These are phyloP conservation scores for Drosophila kanapiae DNA, from an alignment of 1,140 invertebrate genomes.

Conservation along the genomic window DNA sequence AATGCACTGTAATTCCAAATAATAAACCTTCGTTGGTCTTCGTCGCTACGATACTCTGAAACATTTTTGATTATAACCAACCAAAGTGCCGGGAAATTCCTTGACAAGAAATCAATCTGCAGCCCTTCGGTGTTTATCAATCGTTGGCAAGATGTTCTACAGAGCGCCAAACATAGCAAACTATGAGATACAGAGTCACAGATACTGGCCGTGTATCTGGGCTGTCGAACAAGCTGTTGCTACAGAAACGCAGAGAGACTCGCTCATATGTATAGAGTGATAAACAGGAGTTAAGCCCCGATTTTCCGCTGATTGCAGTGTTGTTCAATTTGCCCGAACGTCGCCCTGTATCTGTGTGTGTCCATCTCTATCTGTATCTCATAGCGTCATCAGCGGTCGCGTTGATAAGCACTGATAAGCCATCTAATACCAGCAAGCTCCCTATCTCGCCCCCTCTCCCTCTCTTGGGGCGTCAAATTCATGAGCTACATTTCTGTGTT, in stretches of 20 bases:
- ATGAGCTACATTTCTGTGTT: constrained; percentile 25
- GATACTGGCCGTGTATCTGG: constrained; percentile 30
- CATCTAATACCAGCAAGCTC: constrained; percentile 39
- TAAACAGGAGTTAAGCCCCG: constrained; percentile 35
- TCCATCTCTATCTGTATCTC: constrained; percentile 37
- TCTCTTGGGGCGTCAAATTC: constrained; percentile 25
- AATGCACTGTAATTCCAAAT: background rate
- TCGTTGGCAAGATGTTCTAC: constrained; percentile 39
- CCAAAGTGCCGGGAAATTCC: constrained; percentile 1
- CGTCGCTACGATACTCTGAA: background rate
- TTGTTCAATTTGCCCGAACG: constrained; percentile 61
- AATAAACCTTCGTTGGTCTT: background rate
- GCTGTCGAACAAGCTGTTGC: constrained; percentile 59
- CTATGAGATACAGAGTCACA: constrained; percentile 52
- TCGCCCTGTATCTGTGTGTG: constrained; percentile 13
- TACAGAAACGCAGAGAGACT: constrained; percentile 27
- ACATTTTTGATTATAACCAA: background rate
- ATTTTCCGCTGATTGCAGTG: constrained; percentile 54
- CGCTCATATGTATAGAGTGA: constrained; percentile 13
- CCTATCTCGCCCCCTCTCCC: constrained; percentile 16
- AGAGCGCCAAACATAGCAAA: constrained; percentile 45
- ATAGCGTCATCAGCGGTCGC: constrained; percentile 29
- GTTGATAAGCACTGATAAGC: constrained; percentile 62
- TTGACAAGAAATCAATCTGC: constrained; percentile 20
- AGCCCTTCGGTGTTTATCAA: constrained; percentile 41